Evolutionary conservation across 2,797 vertebrate genomes (phyloP).

Genomic region (Myripristis murdjan): DNA sequence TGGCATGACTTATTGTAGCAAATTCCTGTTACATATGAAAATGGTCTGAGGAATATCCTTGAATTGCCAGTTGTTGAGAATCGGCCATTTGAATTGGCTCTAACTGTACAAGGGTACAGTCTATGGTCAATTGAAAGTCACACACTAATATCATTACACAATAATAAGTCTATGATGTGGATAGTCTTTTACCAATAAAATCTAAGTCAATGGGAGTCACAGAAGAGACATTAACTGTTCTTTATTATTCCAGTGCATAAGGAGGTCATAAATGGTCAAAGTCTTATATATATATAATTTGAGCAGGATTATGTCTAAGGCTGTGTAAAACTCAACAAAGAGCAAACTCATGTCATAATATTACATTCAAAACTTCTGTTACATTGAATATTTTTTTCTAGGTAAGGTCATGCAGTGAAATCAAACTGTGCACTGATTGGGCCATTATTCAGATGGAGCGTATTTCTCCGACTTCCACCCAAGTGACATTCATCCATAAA

Average conservation of each 20-base stretch:
- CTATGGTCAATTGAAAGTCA: too few species aligned
- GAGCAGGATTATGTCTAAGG: neutral
- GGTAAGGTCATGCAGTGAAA: neutral
- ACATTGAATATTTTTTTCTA: neutral
- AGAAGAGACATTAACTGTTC: too few species aligned
- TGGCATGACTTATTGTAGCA: neutral
- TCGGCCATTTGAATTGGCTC: too few species aligned
- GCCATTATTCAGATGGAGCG: conserved; percentile 19
- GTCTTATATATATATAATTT: conserved; percentile 4
- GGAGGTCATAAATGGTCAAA: conserved; percentile 8
- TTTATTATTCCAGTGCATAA: neutral
- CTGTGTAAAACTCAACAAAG: neutral
- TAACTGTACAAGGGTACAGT: too few species aligned
- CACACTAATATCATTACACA: neutral
- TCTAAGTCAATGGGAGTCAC: too few species aligned
- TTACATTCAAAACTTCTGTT: conserved; percentile 19
- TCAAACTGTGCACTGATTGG: conserved; percentile 1
- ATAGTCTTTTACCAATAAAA: neutral
- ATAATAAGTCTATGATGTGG: neutral
- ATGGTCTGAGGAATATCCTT: neutral
- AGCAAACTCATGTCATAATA: neutral
- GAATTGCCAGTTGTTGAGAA: too few species aligned
- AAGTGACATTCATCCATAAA: conserved; percentile 43
- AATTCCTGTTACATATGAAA: conserved; percentile 4
- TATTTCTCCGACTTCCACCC: conserved; percentile 18